Conservation (phyloP, 2,888 invertebrate genomes). For the Drosophila mimetica region DNA sequence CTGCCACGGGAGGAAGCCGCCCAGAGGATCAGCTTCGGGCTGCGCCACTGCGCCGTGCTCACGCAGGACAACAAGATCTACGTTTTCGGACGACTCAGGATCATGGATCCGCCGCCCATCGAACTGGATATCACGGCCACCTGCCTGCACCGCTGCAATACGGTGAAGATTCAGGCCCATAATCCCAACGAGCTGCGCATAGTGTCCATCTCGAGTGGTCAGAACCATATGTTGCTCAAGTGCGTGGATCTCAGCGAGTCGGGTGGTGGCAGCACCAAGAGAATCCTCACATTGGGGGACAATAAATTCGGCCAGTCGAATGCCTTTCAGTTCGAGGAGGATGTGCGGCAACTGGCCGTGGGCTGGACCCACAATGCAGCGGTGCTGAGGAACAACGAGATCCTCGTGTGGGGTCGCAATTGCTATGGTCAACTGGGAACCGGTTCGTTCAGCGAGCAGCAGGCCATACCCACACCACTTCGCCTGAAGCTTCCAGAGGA, state of each 20-base stretch:
- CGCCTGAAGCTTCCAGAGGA: slow-evolving; percentile 58
- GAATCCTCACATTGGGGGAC: slow-evolving; percentile 91
- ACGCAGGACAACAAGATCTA: slow-evolving; percentile 81
- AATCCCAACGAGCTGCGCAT: slow-evolving; percentile 84
- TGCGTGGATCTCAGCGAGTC: slow-evolving; percentile 53
- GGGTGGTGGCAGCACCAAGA: slow-evolving; percentile 57
- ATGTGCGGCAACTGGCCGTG: slow-evolving; percentile 85
- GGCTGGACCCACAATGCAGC: slow-evolving; percentile 93
- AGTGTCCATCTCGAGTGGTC: slow-evolving; percentile 90
- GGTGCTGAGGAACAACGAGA: slow-evolving; percentile 87
- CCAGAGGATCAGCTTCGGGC: slow-evolving; percentile 79
- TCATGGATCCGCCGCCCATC: slow-evolving; percentile 76
- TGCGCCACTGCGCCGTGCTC: slow-evolving; percentile 82
- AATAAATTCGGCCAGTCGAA: slow-evolving; percentile 92
- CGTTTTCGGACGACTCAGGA: slow-evolving; percentile 80
- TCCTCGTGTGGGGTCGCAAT: slow-evolving; percentile 92
- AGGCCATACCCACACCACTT: slow-evolving; percentile 76
- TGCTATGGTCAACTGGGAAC: slow-evolving; percentile 91
- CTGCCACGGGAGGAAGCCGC: slow-evolving; percentile 80
- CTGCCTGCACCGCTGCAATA: slow-evolving; percentile 76
- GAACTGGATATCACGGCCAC: slow-evolving; percentile 79
- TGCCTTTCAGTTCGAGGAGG: slow-evolving; percentile 85
- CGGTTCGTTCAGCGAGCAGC: slow-evolving; percentile 79
- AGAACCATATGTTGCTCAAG: slow-evolving; percentile 88
- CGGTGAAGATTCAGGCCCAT: slow-evolving; percentile 75